Percentiles rank a stretch among this genome's conserved stretches.
Conservation (phyloP, 2,888 invertebrate species). For the Volucella inflata region DNA sequence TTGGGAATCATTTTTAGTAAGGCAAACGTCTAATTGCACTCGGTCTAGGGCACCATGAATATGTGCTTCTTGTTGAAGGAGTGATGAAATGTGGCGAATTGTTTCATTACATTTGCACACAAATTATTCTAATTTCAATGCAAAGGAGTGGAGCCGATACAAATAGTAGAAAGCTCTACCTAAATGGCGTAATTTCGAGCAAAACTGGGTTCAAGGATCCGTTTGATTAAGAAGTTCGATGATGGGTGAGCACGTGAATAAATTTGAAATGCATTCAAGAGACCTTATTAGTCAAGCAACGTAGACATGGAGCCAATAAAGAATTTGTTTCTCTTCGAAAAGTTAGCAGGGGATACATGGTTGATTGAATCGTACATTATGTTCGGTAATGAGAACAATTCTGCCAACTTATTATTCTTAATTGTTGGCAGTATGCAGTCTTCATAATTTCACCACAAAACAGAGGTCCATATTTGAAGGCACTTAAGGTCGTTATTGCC, state of each 20-base stretch:
- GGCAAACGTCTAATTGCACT: slow-evolving; percentile 72
- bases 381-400: too few relatives aligned
- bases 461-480: too few relatives aligned
- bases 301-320: background rate
- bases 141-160: slow-evolving; percentile 34
- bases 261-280: slow-evolving; percentile 50
- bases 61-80: background rate
- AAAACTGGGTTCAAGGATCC: slow-evolving; percentile 9
- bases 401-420: too few relatives aligned
- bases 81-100: slow-evolving; percentile 43
- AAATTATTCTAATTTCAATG: slow-evolving; percentile 71
- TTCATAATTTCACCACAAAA: too few relatives aligned
- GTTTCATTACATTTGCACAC: slow-evolving; percentile 67
- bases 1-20: slow-evolving; percentile 62
- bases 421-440: too few relatives aligned
- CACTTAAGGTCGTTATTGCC: too few relatives aligned
- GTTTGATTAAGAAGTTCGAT: slow-evolving; percentile 61
- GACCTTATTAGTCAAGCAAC: slow-evolving; percentile 27
- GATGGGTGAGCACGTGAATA: slow-evolving; percentile 13
- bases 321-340: background rate
- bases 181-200: slow-evolving; percentile 19
- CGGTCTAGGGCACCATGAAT: background rate
- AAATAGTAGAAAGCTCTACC: slow-evolving; percentile 11
- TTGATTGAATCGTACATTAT: too few relatives aligned
- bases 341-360: background rate